Evolutionary conservation across 1,140 invertebrate genomes (phyloP).

Genomic region (Cydia fagiglandana): DNA sequence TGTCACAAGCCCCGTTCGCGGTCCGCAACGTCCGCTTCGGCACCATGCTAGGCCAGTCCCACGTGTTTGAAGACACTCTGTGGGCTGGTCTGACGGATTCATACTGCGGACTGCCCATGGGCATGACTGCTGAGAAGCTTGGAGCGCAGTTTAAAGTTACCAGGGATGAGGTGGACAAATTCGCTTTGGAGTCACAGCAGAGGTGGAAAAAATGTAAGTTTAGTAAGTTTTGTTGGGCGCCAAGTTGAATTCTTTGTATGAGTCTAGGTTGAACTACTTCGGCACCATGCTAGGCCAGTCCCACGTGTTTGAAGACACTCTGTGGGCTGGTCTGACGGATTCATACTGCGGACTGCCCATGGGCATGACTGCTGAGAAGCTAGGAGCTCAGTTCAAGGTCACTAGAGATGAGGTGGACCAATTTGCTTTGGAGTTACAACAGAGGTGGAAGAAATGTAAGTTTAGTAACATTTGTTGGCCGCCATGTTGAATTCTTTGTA

Average conservation of each 20-base stretch:
- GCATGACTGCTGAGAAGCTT: slow-evolving; percentile 97
- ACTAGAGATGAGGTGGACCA: slow-evolving; percentile 92
- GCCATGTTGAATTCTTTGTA: too few species aligned
- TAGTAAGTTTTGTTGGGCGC: too few species aligned
- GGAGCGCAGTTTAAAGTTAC: slow-evolving; percentile 94
- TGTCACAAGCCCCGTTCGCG: slow-evolving; percentile 96
- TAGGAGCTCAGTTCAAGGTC: slow-evolving; percentile 94
- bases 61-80: slow-evolving; percentile 93
- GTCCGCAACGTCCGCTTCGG: slow-evolving; percentile 96
- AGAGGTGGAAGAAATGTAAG: slow-evolving; percentile 88
- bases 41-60: slow-evolving; percentile 88
- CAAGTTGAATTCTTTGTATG: too few species aligned
- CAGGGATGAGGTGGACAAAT: slow-evolving; percentile 93
- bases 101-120: slow-evolving; percentile 97
- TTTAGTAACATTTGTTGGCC: too few species aligned
- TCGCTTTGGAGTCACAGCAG: slow-evolving; percentile 91
- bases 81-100: slow-evolving; percentile 95
- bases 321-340: slow-evolving; percentile 96
- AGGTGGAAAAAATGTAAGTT: slow-evolving; percentile 87
- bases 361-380: slow-evolving; percentile 98
- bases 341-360: slow-evolving; percentile 95
- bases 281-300: slow-evolving; percentile 91
- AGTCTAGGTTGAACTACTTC: slow-evolving; percentile 77
- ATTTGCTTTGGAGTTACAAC: slow-evolving; percentile 92
- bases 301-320: slow-evolving; percentile 91